Evolutionary conservation across 1,140 invertebrate species (phyloP), one percentile per base, ranked within the genome.

Genomic region (Parapsyche elsis): DNA sequence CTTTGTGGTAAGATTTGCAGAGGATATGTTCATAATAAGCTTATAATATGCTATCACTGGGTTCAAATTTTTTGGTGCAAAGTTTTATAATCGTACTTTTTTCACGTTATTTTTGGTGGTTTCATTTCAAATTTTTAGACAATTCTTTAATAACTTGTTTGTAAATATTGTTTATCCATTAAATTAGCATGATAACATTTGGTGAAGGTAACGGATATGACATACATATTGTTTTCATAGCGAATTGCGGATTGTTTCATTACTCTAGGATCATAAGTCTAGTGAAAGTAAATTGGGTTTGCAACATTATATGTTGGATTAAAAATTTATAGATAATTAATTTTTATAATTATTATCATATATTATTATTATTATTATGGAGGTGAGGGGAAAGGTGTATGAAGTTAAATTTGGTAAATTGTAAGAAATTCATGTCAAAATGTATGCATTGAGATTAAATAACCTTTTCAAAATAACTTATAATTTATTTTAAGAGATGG

Each of bases 1-100:
- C 92, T 96, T 92, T 95, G 94, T 91, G 95, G 95, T 96, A 96
- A 96, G 94, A 91, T 89, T 78, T 45, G 23, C 75, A 77, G 45
- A 49, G 46, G 74, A 81, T 84, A 53, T 83, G 80, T 80, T 77
- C 64, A 67, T 53, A 53, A 81, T 71, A 81, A 80, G 78, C 80
- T 82, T 82, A 71, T 67, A n/a, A 26, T 23, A 67, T 76, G 77
- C 83, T 83, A 74, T 80, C 76, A 81, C 76, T 78, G 79, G 57
- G 76, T 57, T 79, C 83, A 83, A 82, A 19, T 61, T 81, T 53
- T 61, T 81, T 84, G 78, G 80, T 83, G 74, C 78, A 57, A 30
- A 81, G 73, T 71, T 81, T 81, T 70, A n/a, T 81, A 75, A 49
- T 77, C 76, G 7, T 76, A 67, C 80, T 87, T 88, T 10, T 84